phyloP scores from a whole-genome alignment of 1,140 invertebrate genomes.

The Heliothis subflexa region DNA sequence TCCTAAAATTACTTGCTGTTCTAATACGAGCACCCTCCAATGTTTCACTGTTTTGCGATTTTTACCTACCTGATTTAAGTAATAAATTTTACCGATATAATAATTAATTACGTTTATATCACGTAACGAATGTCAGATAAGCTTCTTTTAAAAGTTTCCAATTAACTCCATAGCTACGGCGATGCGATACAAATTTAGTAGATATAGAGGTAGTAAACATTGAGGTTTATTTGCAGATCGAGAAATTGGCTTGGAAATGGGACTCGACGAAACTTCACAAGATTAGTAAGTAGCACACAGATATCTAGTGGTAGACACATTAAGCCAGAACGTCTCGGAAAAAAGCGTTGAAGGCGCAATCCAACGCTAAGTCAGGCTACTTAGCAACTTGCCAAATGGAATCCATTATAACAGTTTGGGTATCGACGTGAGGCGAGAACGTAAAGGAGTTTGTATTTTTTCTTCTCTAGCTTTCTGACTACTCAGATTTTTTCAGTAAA shows the following conservation, averaged over 20 bases:
- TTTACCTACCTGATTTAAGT: too few relatives aligned
- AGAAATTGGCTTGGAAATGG: slow-evolving; percentile 7
- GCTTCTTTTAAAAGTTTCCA: too few relatives aligned
- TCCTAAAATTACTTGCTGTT: too few relatives aligned
- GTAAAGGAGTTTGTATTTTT: slow-evolving; percentile 1
- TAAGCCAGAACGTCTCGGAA: slow-evolving; percentile 24
- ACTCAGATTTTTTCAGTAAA: neutral
- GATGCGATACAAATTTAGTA: neutral
- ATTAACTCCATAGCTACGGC: neutral
- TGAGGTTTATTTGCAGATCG: neutral
- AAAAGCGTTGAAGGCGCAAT: slow-evolving; percentile 29
- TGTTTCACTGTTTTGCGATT: too few relatives aligned
- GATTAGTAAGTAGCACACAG: slow-evolving; percentile 29
- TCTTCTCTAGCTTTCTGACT: neutral
- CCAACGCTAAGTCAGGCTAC: slow-evolving; percentile 50
- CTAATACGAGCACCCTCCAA: too few relatives aligned
- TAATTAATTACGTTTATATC: too few relatives aligned
- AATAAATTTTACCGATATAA: too few relatives aligned
- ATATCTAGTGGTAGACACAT: slow-evolving; percentile 32
- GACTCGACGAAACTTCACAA: neutral
- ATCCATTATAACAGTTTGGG: slow-evolving; percentile 58
- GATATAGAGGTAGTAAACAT: neutral
- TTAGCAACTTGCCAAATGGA: slow-evolving; percentile 63
- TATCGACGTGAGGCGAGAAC: slow-evolving; percentile 25
- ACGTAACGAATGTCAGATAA: too few relatives aligned